phyloP scores from a whole-genome alignment of 2,888 invertebrate genomes.

The Cynaeus angustus region DNA sequence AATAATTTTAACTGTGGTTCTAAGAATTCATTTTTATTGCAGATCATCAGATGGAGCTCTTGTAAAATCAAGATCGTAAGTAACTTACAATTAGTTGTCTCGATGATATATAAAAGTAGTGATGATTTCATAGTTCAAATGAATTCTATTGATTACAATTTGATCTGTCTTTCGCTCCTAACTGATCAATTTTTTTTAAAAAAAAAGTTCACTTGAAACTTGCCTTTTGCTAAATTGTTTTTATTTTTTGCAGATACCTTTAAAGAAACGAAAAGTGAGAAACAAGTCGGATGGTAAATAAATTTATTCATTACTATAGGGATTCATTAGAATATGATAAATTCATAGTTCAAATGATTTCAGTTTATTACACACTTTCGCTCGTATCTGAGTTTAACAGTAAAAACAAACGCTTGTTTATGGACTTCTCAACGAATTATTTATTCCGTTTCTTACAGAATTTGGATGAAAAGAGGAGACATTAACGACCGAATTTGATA shows the following conservation, averaged over 20 bases:
- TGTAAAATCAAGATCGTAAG: not conserved
- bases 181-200: too few relatives aligned
- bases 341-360: conserved; percentile 29
- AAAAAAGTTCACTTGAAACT: too few relatives aligned
- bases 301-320: conserved; percentile 2
- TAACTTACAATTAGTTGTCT: not conserved
- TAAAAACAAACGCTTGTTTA: not conserved
- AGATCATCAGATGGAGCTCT: not conserved
- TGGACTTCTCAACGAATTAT: too few relatives aligned
- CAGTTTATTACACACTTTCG: conserved; percentile 59
- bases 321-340: conserved; percentile 14
- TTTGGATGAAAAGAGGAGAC: too few relatives aligned
- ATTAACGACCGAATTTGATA: too few relatives aligned
- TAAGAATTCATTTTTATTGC: too few relatives aligned
- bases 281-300: not conserved
- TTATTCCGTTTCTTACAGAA: too few relatives aligned
- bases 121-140: conserved; percentile 69
- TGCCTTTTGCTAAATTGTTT: not conserved
- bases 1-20: not conserved
- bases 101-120: conserved; percentile 30
- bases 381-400: conserved; percentile 34
- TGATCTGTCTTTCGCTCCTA: conserved; percentile 74
- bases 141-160: conserved; percentile 64
- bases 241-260: not conserved
- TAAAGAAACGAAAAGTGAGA: not conserved